Evolutionary conservation across 37 sponge, comb jelly and placozoan species (phyloP).

Genomic region (Agelas oroides): DNA sequence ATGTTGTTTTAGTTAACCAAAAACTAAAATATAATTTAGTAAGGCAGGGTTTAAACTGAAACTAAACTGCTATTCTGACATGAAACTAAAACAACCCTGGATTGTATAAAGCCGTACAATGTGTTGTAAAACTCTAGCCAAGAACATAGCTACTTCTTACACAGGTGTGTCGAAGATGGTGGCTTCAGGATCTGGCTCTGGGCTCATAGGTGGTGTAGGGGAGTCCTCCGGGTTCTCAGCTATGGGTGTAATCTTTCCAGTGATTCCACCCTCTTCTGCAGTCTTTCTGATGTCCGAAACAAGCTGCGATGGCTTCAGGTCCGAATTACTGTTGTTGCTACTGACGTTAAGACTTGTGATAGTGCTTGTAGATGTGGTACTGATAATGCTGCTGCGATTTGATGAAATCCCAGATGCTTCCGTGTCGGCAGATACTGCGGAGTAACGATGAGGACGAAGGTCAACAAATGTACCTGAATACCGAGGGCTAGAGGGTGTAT

Average conservation of each 20-base stretch:
- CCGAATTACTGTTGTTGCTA: not conserved
- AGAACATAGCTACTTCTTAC: too few species aligned
- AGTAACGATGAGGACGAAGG: not conserved
- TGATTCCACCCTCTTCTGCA: not conserved
- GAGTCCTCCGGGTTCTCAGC: not conserved
- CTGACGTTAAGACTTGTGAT: conserved; percentile 2
- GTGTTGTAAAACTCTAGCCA: too few species aligned
- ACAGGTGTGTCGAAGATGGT: not conserved
- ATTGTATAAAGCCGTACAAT: too few species aligned
- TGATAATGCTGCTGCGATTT: conserved; percentile 41
- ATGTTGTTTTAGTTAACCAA: too few species aligned
- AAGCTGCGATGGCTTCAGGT: not conserved
- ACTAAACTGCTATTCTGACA: too few species aligned
- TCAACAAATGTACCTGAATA: conserved; percentile 17
- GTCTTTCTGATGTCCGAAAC: not conserved
- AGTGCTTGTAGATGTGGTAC: conserved; percentile 25
- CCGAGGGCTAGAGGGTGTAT: not conserved
- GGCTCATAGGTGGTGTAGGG: not conserved
- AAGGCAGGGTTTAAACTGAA: too few species aligned
- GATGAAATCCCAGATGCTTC: not conserved
- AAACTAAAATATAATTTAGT: too few species aligned
- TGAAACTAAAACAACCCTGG: too few species aligned
- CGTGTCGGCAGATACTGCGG: too few species aligned
- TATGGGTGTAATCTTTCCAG: not conserved
- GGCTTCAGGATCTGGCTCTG: too few species aligned